phyloP scores from a whole-genome alignment of 2,113 vertebrate genomes.

The Calonectris borealis region DNA sequence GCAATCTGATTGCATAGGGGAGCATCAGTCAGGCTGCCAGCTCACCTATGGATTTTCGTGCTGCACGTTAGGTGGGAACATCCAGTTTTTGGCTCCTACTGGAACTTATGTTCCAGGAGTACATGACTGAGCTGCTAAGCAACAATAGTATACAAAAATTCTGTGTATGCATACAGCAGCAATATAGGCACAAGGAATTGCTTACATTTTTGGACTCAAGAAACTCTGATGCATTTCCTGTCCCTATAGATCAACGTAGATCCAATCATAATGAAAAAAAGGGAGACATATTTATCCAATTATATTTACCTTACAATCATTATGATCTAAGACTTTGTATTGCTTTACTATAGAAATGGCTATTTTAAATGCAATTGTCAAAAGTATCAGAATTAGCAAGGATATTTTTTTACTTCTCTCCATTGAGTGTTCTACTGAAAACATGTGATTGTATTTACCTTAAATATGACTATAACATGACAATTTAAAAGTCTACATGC shows the following conservation, averaged over 20 bases:
- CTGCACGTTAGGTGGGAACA: background rate
- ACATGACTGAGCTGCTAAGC: background rate
- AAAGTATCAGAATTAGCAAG: background rate
- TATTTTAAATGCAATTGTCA: background rate
- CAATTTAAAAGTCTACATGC: background rate
- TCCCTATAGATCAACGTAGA: background rate
- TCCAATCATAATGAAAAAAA: background rate
- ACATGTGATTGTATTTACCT: fast-evolving
- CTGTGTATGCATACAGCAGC: background rate
- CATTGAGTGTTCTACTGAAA: background rate
- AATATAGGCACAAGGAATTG: fast-evolving
- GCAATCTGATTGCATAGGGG: fast-evolving
- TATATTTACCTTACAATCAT: background rate
- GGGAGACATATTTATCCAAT: background rate
- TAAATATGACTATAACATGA: background rate
- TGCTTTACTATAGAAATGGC: background rate
- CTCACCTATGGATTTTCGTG: background rate
- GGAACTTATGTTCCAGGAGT: background rate
- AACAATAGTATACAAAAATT: background rate
- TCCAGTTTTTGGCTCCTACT: background rate
- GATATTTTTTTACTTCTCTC: background rate
- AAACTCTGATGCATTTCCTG: background rate
- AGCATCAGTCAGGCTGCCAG: fast-evolving
- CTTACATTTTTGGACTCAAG: background rate
- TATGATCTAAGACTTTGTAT: background rate